These are phyloP conservation scores for Chrysemys picta DNA, from an alignment of 2,113 vertebrate species.

Conservation along the genomic window DNA sequence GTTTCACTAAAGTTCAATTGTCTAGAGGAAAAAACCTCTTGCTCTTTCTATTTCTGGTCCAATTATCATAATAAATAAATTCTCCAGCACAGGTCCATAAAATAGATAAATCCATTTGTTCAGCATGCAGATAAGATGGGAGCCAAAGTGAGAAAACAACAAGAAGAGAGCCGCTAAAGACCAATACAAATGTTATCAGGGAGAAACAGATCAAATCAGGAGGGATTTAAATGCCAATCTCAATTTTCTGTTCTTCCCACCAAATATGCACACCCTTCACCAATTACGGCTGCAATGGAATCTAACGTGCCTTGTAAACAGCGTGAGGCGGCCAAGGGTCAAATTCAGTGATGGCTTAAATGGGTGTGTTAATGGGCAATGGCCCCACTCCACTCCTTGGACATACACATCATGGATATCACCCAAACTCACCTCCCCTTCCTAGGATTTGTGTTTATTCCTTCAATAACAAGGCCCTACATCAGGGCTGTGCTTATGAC, in stretches of 20 bases:
- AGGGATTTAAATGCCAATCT: slow-evolving; percentile 22
- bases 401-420: neutral
- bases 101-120: slow-evolving; percentile 19
- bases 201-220: slow-evolving; percentile 50
- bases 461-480: slow-evolving; percentile 4
- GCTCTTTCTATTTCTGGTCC: neutral
- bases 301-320: neutral
- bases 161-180: neutral
- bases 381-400: neutral
- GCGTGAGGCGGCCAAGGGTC: slow-evolving; percentile 15
- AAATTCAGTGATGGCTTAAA: slow-evolving; percentile 12
- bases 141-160: slow-evolving; percentile 2
- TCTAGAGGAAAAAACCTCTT: neutral
- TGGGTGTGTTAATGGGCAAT: slow-evolving; percentile 8
- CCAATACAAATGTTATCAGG: slow-evolving; percentile 25
- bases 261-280: neutral
- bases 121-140: slow-evolving; percentile 16
- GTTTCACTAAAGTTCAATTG: neutral
- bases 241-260: neutral
- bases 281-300: neutral
- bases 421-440: neutral
- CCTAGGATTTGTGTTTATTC: neutral
- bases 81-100: neutral
- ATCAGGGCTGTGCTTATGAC: slow-evolving; percentile 5
- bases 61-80: slow-evolving; percentile 54